A percentile compares a stretch with the other conserved stretches of the same genome.
Evolutionary conservation across 2,113 vertebrate genomes (phyloP).

Genomic region (Edolisoma coerulescens): DNA sequence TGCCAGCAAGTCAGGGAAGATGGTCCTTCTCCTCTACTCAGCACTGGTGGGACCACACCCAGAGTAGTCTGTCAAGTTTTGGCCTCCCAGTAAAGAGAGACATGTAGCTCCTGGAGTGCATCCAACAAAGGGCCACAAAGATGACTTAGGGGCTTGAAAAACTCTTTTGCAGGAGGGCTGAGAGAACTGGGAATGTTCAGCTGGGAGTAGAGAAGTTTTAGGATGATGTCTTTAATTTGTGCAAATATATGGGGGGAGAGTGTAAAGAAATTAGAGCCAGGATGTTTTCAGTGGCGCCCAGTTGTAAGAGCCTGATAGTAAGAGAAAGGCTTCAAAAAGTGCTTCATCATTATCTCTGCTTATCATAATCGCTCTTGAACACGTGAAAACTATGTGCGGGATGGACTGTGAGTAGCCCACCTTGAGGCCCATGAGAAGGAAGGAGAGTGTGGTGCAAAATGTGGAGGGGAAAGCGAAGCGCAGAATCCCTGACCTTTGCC

Average conservation of each 20-base stretch:
- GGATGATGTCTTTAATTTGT: background rate
- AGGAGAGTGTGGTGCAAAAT: background rate
- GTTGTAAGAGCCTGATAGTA: background rate
- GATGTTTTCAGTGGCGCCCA: rapidly evolving
- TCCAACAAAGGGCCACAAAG: background rate
- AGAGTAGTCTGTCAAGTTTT: background rate
- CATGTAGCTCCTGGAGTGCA: background rate
- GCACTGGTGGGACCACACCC: background rate
- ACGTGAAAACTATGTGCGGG: background rate
- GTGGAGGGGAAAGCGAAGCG: background rate
- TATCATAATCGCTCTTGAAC: background rate
- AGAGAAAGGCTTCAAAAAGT: background rate
- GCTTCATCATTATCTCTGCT: background rate
- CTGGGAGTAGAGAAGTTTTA: background rate
- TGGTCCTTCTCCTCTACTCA: background rate
- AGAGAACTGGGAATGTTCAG: background rate
- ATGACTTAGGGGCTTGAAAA: background rate
- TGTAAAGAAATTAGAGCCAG: background rate
- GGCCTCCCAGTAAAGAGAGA: background rate
- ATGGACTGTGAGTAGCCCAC: background rate
- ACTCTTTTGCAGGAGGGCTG: background rate
- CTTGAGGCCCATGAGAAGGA: background rate
- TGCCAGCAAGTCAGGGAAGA: background rate
- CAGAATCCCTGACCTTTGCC: background rate
- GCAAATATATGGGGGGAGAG: background rate